Percentiles rank a stretch among this genome's conserved stretches.
Conservation (phyloP, 2,888 invertebrate genomes). For the Achlya flavicornis region DNA sequence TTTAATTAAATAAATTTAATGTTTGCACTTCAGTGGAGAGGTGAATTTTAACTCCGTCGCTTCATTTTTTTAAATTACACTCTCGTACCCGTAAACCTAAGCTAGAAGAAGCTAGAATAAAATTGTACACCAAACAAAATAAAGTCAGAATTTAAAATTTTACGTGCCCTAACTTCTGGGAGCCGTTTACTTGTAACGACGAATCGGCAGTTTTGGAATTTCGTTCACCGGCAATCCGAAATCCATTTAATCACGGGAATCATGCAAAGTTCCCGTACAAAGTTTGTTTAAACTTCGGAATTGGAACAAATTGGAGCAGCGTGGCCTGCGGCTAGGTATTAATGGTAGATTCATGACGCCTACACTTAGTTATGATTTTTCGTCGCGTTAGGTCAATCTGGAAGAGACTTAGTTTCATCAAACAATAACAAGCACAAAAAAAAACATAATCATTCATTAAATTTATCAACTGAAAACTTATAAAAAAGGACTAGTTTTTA, state of each 20-base stretch:
- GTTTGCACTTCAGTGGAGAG: background rate
- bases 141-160: slow-evolving; percentile 66
- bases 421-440: background rate
- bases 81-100: slow-evolving; percentile 19
- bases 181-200: slow-evolving; percentile 71
- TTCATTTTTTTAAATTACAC: background rate
- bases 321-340: slow-evolving; percentile 76
- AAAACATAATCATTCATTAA: background rate
- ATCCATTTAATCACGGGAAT: slow-evolving; percentile 82
- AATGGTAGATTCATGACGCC: slow-evolving; percentile 75
- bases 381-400: slow-evolving; percentile 30
- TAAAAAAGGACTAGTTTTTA: too few species aligned
- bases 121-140: slow-evolving; percentile 55
- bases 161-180: slow-evolving; percentile 63
- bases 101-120: slow-evolving; percentile 44
- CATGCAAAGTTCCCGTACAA: slow-evolving; percentile 76
- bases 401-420: slow-evolving; percentile 21
- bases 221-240: slow-evolving; percentile 75
- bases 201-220: slow-evolving; percentile 75
- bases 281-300: slow-evolving; percentile 77
- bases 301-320: slow-evolving; percentile 79
- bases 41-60: background rate
- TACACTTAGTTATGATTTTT: slow-evolving; percentile 57
- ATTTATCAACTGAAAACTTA: background rate
- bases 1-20: too few species aligned